Percentiles rank a stretch among this genome's conserved stretches.
phyloP scores from a whole-genome alignment of 2,797 vertebrate genomes.

The Tinamus major region DNA sequence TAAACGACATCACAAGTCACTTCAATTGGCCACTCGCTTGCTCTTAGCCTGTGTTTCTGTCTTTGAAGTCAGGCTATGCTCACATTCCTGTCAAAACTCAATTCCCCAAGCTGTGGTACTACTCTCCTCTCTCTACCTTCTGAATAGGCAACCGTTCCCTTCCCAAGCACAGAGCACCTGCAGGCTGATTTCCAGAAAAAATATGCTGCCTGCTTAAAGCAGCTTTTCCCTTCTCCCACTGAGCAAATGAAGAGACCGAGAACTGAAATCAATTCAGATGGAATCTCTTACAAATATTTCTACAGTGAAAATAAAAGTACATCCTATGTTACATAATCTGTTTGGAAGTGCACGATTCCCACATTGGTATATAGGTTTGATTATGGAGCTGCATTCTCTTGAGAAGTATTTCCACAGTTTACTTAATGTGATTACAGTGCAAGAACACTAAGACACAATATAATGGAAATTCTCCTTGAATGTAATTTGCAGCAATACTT shows the following conservation, averaged over 20 bases:
- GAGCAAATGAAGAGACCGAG: not conserved
- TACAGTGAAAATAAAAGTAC: not conserved
- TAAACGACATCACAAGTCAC: not conserved
- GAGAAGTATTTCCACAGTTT: constrained; percentile 1
- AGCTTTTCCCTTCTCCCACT: not conserved
- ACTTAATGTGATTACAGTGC: not conserved
- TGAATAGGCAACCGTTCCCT: not conserved
- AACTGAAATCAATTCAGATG: not conserved
- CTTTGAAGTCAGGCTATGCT: not conserved
- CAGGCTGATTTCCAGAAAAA: not conserved
- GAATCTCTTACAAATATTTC: not conserved
- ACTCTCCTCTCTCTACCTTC: not conserved
- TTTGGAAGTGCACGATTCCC: not conserved
- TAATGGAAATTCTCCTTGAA: not conserved
- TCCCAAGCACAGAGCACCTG: not conserved
- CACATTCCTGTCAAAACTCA: not conserved
- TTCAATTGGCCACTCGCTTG: not conserved
- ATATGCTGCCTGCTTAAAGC: not conserved
- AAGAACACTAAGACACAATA: not conserved
- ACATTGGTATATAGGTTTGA: not conserved
- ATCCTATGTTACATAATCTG: not conserved
- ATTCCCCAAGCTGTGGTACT: not conserved
- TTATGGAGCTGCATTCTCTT: not conserved
- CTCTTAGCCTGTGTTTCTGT: not conserved
- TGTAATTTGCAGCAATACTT: not conserved